Conservation (phyloP, 1,140 invertebrate genomes). For the Cephus cinctus region DNA sequence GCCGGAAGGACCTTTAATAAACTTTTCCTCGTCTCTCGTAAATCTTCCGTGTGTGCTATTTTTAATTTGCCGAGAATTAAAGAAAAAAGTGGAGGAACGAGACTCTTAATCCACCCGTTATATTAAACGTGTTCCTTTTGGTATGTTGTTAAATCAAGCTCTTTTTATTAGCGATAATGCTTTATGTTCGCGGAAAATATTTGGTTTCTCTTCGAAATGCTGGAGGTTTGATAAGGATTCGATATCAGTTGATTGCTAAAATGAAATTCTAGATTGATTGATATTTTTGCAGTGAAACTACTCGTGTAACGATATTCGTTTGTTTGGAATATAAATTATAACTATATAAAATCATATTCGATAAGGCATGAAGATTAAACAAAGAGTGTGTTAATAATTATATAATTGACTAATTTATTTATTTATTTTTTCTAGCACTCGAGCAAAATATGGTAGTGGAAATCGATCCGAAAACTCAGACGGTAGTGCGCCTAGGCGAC, state of each 20-base stretch:
- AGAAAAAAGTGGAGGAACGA: too few species aligned
- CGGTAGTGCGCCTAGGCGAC: slow-evolving; percentile 44
- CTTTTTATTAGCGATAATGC: not conserved
- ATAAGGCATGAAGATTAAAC: too few species aligned
- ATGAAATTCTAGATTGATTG: too few species aligned
- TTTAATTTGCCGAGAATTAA: too few species aligned
- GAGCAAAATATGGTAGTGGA: slow-evolving; percentile 29
- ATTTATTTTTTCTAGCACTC: slow-evolving; percentile 28
- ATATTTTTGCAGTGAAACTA: too few species aligned
- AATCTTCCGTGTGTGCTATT: slow-evolving; percentile 24
- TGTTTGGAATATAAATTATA: too few species aligned
- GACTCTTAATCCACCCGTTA: too few species aligned
- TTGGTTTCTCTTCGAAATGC: not conserved
- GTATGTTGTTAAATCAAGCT: not conserved
- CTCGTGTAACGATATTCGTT: too few species aligned
- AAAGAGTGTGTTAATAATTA: too few species aligned
- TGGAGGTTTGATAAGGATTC: not conserved
- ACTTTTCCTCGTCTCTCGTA: slow-evolving; percentile 34
- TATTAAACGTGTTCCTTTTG: not conserved
- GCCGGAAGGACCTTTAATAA: slow-evolving; percentile 30
- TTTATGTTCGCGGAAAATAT: not conserved
- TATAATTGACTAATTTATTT: not conserved
- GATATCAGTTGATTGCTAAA: not conserved
- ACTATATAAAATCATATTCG: too few species aligned
- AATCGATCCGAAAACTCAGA: slow-evolving; percentile 38